Percentiles rank a stretch among this genome's conserved stretches.
Conservation (phyloP, 2,888 invertebrate species). For the Brachyptera putata region DNA sequence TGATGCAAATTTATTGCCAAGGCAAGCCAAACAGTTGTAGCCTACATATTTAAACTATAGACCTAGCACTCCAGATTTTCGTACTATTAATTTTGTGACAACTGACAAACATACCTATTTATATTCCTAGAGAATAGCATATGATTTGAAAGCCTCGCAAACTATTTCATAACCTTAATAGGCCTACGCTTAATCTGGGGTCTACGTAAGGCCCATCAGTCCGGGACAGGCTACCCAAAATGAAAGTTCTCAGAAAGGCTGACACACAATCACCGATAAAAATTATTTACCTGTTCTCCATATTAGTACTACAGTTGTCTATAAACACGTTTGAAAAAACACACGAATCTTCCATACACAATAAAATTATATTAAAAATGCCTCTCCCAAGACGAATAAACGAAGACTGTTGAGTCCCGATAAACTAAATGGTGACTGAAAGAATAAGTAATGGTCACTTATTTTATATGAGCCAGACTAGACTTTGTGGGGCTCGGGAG, state of each 20-base stretch:
- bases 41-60: no score
- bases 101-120: background rate
- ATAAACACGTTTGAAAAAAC: slow-evolving; percentile 28
- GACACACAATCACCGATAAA: background rate
- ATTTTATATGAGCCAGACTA: slow-evolving; percentile 21
- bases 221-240: background rate
- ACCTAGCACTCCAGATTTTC: no score
- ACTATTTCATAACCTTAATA: background rate
- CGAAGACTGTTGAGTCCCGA: slow-evolving; percentile 9
- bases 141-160: background rate
- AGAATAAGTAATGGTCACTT: background rate
- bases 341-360: slow-evolving; percentile 21
- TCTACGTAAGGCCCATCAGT: background rate
- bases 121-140: background rate
- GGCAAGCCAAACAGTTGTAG: no score
- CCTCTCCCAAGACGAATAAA: background rate
- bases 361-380: slow-evolving; percentile 1
- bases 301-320: slow-evolving; percentile 30
- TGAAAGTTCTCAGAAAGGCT: background rate
- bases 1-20: slow-evolving; percentile 17
- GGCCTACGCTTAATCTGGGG: background rate
- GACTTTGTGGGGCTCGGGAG: slow-evolving; percentile 24
- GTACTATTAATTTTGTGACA: no score
- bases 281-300: slow-evolving; percentile 33
- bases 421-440: slow-evolving; percentile 13